These are phyloP conservation scores for Peromyscus eremicus DNA, from an alignment of 2,797 vertebrate species.

Conservation along the genomic window DNA sequence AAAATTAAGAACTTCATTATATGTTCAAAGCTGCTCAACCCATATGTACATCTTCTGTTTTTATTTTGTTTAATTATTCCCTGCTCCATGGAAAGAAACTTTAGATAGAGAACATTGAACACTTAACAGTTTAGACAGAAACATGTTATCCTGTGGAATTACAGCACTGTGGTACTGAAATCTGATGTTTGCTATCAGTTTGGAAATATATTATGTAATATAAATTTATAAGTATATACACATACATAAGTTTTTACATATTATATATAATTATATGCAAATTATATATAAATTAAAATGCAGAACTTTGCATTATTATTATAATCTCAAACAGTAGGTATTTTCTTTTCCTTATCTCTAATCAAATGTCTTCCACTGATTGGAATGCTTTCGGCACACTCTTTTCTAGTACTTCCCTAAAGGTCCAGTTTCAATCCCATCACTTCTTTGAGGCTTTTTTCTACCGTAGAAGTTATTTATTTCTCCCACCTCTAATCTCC, in stretches of 20 bases:
- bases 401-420: conserved; percentile 49
- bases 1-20: conserved; percentile 42
- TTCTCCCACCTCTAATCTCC: conserved; percentile 68
- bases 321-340: background rate
- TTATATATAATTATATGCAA: background rate
- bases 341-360: conserved; percentile 57
- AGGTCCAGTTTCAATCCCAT: conserved; percentile 64
- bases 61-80: background rate
- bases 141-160: background rate
- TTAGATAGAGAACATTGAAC: background rate
- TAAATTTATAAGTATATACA: background rate
- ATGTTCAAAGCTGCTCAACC: background rate
- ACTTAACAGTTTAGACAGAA: background rate
- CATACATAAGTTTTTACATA: background rate
- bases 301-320: background rate
- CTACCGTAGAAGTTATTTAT: conserved; percentile 64
- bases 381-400: conserved; percentile 42
- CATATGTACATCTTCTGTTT: background rate
- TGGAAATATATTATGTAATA: conserved; percentile 43
- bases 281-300: background rate
- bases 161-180: background rate
- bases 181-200: background rate
- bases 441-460: conserved; percentile 66
- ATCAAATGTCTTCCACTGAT: conserved; percentile 58
- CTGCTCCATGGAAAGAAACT: background rate